Base-by-base conservation (phyloP, 2,797 vertebrate genomes). In the Spinus olivaceus region DNA sequence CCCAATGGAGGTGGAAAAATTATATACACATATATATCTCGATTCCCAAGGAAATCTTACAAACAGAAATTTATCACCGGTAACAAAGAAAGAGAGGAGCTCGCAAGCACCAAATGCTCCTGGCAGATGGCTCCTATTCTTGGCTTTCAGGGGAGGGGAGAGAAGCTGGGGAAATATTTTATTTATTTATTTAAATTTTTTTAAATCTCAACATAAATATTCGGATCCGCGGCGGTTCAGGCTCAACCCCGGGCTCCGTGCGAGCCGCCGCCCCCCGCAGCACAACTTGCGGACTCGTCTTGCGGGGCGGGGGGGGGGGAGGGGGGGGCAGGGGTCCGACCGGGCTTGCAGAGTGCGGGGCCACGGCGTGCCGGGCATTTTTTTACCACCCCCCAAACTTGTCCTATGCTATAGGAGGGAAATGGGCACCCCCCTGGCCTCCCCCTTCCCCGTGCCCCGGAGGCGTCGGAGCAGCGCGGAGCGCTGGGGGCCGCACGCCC, bases 111-210 rank as follows among this genome's bases (percentile, higher is more conserved):
- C 97, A 92, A 96, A 95, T 80, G 97, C 96, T 96, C 88, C 77
- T 88, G 97, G 97, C 97, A 98, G 97, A 97, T 97, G 98, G 97
- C 95, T 97, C 96, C 97, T 96, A 87, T 93, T 97, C 97, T 95
- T 97, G 94, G 93, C 95, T 96, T 97, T 95, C 95, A 97, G 93
- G 96, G 98, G 97, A 97, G 97, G 97, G 96, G 96, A 98, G 97
- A 95, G 83, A 97, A 94, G 94, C 94, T 60, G 93, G 90, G 85
- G 86, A 95, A 95, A 95, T 97, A 97, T 97, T 97, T 97, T 98
- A 98, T 98, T 97, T 98, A 98, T 98, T 97, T 98, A 98, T 98
- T 98, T 98, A 98, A 98, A 98, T 98, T 98, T 96, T 97, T 96
- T 88, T 96, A 97, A 98, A 98, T 98, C 92, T 91, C 95, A 98